Conservation (phyloP, 1,140 invertebrate genomes). For the Meloidogyne floridensis region DNA sequence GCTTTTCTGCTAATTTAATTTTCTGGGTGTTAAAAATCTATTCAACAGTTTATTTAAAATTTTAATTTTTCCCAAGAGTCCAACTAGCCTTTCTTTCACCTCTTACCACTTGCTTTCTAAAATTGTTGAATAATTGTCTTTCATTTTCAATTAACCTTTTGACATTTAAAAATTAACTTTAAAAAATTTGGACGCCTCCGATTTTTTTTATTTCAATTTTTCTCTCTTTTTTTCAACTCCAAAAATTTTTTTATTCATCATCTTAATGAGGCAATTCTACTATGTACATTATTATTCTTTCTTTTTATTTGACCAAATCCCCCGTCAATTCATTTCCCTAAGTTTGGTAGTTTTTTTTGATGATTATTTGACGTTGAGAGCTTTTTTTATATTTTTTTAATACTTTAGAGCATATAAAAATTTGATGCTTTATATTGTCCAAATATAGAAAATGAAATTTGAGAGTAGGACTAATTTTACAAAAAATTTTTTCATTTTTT, state of each 20-base stretch:
- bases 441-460: constrained; percentile 1
- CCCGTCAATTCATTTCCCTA: neutral
- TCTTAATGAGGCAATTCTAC: neutral
- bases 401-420: neutral
- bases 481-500: neutral
- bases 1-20: neutral
- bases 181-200: neutral
- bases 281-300: neutral
- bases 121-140: constrained; percentile 1
- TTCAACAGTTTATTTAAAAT: no score
- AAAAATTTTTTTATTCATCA: neutral
- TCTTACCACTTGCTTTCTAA: neutral
- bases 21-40: neutral
- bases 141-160: neutral
- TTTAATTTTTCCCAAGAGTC: no score
- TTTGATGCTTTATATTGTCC: constrained; percentile 3
- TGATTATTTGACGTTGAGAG: neutral
- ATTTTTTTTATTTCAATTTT: neutral
- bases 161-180: neutral
- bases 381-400: neutral
- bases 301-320: neutral
- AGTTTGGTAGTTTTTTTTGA: neutral
- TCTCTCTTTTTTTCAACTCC: neutral
- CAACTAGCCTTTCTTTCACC: no score
- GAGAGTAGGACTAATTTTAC: neutral